Evolutionary conservation across 2,797 vertebrate genomes (phyloP).

Genomic region (Micropoecilia bifurca): DNA sequence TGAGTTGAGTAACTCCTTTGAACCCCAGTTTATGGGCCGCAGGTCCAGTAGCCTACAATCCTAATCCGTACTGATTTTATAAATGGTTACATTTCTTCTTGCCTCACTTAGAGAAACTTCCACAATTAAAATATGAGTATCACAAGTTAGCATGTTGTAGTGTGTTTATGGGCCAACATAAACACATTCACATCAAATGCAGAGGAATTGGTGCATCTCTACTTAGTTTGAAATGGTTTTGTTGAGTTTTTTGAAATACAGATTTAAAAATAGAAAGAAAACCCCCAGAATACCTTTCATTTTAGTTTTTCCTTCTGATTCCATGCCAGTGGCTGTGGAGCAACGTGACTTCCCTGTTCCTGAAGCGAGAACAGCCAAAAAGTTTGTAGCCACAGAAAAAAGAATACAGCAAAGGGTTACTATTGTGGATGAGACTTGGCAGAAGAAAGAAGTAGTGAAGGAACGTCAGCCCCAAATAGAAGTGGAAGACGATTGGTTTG

Average conservation of each 20-base stretch:
- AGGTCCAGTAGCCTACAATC: background rate
- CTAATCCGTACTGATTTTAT: background rate
- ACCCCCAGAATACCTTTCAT: background rate
- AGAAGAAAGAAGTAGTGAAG: conserved; percentile 33
- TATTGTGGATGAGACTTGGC: conserved; percentile 44
- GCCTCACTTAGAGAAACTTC: background rate
- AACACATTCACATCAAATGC: background rate
- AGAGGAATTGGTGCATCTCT: background rate
- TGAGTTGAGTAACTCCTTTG: background rate
- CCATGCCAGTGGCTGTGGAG: conserved; percentile 35
- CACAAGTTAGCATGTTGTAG: background rate
- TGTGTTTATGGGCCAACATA: background rate
- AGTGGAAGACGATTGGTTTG: conserved; percentile 70
- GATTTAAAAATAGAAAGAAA: background rate
- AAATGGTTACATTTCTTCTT: background rate
- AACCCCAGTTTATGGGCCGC: background rate
- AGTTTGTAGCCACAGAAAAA: conserved; percentile 36
- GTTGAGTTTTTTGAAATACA: background rate
- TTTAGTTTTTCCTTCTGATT: conserved; percentile 32
- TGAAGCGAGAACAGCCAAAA: conserved; percentile 42
- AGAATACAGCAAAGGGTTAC: conserved; percentile 42
- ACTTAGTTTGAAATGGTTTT: background rate
- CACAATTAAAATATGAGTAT: background rate
- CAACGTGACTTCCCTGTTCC: conserved; percentile 15
- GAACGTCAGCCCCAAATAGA: conserved; percentile 37